Evolutionary conservation across 2,113 vertebrate species (phyloP).

Genomic region (Notothenia rossii): DNA sequence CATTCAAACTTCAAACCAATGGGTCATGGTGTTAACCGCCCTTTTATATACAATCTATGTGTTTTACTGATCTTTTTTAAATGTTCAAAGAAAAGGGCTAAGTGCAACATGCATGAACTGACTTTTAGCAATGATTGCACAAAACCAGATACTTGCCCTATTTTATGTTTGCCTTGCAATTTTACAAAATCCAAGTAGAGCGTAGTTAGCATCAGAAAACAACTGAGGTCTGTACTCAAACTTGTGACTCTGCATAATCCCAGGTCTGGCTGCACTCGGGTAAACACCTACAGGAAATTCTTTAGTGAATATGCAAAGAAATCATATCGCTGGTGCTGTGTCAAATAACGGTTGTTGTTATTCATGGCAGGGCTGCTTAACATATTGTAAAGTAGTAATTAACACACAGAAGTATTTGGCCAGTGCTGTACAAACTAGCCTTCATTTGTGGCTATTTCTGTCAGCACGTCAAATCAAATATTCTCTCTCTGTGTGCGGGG

Average conservation of each 20-base stretch:
- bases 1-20: no score
- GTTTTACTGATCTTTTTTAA: no score
- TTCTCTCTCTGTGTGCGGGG: conserved; percentile 60
- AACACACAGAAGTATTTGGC: conserved; percentile 49
- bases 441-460: conserved; percentile 63
- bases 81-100: no score
- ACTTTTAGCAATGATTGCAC: not conserved
- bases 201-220: not conserved
- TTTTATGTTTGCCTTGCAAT: not conserved
- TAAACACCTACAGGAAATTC: conserved; percentile 13
- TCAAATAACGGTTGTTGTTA: conserved; percentile 42
- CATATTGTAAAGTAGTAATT: conserved; percentile 45
- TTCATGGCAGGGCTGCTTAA: conserved; percentile 34
- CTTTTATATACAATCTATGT: no score
- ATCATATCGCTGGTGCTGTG: not conserved
- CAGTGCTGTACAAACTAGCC: conserved; percentile 43
- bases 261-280: not conserved
- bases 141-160: not conserved
- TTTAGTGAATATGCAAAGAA: not conserved
- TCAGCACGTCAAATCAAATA: conserved; percentile 72
- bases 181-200: not conserved
- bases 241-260: not conserved
- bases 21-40: no score
- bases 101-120: not conserved
- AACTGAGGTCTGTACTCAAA: not conserved